These are phyloP conservation scores for Lepidocolaptes lacrymiger DNA, from an alignment of 2,797 vertebrate genomes.

Conservation along the genomic window DNA sequence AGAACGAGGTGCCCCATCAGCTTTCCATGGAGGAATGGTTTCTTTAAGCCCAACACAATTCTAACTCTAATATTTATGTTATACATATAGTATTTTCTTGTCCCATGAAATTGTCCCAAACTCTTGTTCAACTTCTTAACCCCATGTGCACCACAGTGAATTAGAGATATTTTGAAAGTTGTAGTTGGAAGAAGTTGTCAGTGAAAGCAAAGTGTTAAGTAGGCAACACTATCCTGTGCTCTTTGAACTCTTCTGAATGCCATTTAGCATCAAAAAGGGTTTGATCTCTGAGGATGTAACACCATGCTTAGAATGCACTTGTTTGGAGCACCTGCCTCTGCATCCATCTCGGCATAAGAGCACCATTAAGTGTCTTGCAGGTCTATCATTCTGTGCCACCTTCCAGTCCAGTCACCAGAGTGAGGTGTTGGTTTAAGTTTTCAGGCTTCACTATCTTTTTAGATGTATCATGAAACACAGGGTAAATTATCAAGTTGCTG, in stretches of 20 bases:
- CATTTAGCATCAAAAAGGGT: background rate
- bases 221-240: background rate
- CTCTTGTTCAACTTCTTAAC: background rate
- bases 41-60: background rate
- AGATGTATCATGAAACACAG: background rate
- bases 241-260: background rate
- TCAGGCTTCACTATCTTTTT: background rate
- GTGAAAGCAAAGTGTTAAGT: background rate
- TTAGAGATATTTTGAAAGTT: background rate
- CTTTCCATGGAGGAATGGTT: background rate
- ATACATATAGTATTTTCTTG: background rate
- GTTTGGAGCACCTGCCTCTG: background rate
- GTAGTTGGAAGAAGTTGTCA: background rate
- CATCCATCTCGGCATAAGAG: background rate
- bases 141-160: background rate
- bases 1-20: background rate
- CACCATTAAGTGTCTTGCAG: background rate
- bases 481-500: background rate
- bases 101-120: background rate
- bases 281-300: background rate
- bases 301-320: background rate
- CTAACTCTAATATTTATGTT: background rate
- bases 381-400: fast-evolving
- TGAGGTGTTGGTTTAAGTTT: background rate
- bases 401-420: background rate